Evolutionary conservation across 2,797 vertebrate species (phyloP).

Genomic region (Pachyuromys duprasi): DNA sequence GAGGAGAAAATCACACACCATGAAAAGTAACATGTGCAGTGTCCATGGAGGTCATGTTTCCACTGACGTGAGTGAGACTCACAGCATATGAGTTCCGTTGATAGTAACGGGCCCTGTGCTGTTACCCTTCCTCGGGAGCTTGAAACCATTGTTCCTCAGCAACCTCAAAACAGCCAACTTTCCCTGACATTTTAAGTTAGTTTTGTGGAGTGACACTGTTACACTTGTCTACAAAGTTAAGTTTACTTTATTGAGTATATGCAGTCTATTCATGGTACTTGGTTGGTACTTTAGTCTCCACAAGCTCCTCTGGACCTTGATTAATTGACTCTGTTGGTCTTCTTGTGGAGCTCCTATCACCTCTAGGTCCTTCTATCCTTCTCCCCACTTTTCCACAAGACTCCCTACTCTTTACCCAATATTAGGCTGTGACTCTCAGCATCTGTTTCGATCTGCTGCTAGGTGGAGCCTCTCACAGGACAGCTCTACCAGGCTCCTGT

Average conservation of each 20-base stretch:
- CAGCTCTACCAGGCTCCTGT: no score
- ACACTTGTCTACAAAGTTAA: conserved; percentile 28
- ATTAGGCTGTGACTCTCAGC: no score
- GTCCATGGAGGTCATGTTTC: conserved; percentile 64
- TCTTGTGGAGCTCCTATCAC: no score
- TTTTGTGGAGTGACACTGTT: conserved; percentile 35
- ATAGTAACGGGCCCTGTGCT: conserved; percentile 43
- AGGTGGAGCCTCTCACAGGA: no score
- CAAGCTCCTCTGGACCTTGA: no score
- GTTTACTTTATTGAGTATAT: conserved; percentile 7
- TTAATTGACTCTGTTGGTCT: no score
- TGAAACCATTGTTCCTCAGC: conserved; percentile 43
- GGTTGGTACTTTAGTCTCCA: no score
- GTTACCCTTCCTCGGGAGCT: conserved; percentile 33
- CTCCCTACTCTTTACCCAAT: no score
- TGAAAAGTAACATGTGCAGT: conserved; percentile 64
- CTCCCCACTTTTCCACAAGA: no score
- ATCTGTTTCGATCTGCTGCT: no score
- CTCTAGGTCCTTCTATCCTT: no score
- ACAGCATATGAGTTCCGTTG: conserved; percentile 44
- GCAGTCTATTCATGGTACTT: no score
- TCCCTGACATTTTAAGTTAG: conserved; percentile 45
- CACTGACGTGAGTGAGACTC: conserved; percentile 48
- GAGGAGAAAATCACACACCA: conserved; percentile 70
- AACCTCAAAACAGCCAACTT: conserved; percentile 55